These are phyloP conservation scores for Anser brachyrhynchus DNA, from an alignment of 2,113 vertebrate species.

Conservation along the genomic window DNA sequence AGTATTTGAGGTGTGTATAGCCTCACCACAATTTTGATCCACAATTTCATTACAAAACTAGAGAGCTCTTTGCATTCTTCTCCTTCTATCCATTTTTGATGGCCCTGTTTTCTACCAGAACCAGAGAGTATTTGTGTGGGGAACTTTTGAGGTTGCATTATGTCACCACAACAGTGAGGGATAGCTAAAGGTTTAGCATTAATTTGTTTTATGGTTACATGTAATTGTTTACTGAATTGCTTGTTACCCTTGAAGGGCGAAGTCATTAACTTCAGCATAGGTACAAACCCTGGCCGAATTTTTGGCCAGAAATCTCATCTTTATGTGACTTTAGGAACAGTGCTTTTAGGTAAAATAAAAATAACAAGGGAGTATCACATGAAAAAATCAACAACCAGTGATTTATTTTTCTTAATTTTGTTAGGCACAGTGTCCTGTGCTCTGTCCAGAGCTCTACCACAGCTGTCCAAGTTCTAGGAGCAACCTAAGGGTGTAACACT, in stretches of 20 bases:
- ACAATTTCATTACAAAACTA: not conserved
- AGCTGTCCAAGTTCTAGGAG: not conserved
- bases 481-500: not conserved
- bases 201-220: not conserved
- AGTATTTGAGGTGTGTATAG: no score
- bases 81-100: not conserved
- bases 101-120: not conserved
- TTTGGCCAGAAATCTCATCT: not conserved
- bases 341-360: not conserved
- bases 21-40: not conserved
- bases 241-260: constrained; percentile 24
- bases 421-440: not conserved
- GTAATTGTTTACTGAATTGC: not conserved
- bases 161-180: not conserved
- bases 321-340: not conserved
- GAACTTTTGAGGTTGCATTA: constrained; percentile 11
- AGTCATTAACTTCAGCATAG: not conserved
- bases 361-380: not conserved
- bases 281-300: not conserved
- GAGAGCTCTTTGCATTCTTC: not conserved
- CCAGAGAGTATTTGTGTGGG: not conserved
- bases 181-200: not conserved
- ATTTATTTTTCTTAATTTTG: not conserved
- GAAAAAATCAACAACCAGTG: not conserved
- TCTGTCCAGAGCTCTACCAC: not conserved